These are phyloP conservation scores for Phaetusa simplex DNA, from an alignment of 2,113 vertebrate genomes.

Conservation along the genomic window DNA sequence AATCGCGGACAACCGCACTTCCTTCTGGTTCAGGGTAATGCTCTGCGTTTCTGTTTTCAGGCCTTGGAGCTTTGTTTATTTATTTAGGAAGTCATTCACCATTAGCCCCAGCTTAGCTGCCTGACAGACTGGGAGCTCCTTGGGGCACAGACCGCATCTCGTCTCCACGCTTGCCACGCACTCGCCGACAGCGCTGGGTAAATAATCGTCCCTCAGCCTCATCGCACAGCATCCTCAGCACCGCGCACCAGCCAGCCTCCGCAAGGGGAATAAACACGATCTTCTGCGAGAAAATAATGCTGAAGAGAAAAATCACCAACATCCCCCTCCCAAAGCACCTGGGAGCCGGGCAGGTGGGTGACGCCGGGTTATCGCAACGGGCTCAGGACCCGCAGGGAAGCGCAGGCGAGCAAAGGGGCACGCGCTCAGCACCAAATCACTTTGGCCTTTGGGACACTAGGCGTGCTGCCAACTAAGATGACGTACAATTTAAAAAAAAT, in stretches of 20 bases:
- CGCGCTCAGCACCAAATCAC: not conserved
- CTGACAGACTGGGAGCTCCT: conserved; percentile 37
- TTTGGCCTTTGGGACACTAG: not conserved
- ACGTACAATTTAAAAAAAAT: not conserved
- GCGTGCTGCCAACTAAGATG: not conserved
- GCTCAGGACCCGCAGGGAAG: not conserved
- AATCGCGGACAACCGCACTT: not conserved
- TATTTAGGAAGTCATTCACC: conserved; percentile 55
- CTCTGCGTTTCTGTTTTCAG: not conserved
- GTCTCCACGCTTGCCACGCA: not conserved
- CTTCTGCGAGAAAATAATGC: fast-evolving
- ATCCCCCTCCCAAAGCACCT: not conserved
- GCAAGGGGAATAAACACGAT: not conserved
- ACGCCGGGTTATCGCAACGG: fast-evolving
- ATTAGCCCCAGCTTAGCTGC: conserved; percentile 31
- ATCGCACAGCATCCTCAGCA: not conserved
- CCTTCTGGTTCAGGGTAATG: not conserved
- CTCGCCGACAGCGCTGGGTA: not conserved
- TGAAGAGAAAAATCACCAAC: not conserved
- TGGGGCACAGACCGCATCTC: not conserved
- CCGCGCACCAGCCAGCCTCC: not conserved
- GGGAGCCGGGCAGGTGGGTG: not conserved
- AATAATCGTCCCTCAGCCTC: not conserved
- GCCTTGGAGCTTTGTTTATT: conserved; percentile 24
- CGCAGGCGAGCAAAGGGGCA: not conserved